Percentiles rank a stretch among this genome's conserved stretches.
These are phyloP conservation scores for Caenorhabditis becei DNA, from an alignment of 2,888 invertebrate genomes.

Conservation along the genomic window DNA sequence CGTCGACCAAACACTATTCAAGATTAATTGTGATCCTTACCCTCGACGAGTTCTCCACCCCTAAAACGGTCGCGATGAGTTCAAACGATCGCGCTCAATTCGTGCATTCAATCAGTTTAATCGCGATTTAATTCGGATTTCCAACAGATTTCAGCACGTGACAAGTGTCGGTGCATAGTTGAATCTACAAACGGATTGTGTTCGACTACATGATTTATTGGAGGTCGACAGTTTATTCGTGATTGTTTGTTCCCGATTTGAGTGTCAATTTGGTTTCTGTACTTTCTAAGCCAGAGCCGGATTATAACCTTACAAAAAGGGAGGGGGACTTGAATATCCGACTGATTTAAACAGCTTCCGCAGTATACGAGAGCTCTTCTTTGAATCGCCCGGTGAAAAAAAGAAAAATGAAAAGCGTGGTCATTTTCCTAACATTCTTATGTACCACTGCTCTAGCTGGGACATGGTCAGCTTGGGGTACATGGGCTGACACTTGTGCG, in stretches of 20 bases:
- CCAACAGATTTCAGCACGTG: slow-evolving; percentile 26
- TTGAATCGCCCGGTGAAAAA: slow-evolving; percentile 4
- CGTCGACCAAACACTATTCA: slow-evolving; percentile 51
- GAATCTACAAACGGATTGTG: slow-evolving; percentile 22
- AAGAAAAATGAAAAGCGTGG: slow-evolving; percentile 35
- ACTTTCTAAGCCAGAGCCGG: slow-evolving; percentile 49
- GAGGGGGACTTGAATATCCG: background rate
- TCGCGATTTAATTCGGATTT: slow-evolving; percentile 41
- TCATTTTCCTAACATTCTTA: slow-evolving; percentile 35
- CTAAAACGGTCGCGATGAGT: slow-evolving; percentile 1
- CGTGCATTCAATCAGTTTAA: slow-evolving; percentile 35
- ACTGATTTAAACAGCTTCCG: slow-evolving; percentile 38
- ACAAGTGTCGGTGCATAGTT: slow-evolving; percentile 14
- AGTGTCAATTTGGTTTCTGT: slow-evolving; percentile 36
- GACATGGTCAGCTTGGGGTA: slow-evolving; percentile 50
- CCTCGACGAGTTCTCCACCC: background rate
- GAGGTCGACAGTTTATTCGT: background rate
- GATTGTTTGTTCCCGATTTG: slow-evolving; percentile 16
- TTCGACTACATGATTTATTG: background rate
- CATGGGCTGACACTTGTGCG: slow-evolving; percentile 52
- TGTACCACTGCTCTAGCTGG: slow-evolving; percentile 42
- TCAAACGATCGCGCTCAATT: slow-evolving; percentile 36
- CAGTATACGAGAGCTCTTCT: background rate
- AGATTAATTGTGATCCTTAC: slow-evolving; percentile 43
- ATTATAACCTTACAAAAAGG: slow-evolving; percentile 30